These are phyloP conservation scores for Diploptera punctata DNA, from an alignment of 2,888 invertebrate species.

Conservation along the genomic window DNA sequence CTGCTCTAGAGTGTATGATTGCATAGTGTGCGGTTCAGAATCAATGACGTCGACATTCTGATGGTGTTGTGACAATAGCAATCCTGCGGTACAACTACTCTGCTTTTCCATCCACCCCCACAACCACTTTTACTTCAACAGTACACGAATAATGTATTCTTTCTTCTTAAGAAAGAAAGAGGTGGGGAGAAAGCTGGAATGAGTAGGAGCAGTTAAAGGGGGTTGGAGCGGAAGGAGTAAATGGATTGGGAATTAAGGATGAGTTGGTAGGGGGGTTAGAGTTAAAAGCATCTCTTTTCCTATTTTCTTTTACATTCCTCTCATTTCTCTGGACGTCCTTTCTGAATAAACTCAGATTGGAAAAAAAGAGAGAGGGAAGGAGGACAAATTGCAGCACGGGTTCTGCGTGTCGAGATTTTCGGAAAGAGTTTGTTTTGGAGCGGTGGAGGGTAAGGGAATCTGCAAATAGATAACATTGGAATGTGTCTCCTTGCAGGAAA, in stretches of 20 bases:
- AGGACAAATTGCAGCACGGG: slow-evolving; percentile 17
- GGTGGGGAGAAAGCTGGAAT: neutral
- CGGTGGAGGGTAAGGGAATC: neutral
- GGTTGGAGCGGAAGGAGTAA: neutral
- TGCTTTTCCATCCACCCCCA: too few species aligned
- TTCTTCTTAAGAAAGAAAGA: neutral
- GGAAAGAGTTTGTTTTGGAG: too few species aligned
- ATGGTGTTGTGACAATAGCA: neutral
- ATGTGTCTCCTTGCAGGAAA: slow-evolving; percentile 9
- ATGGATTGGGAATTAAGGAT: slow-evolving; percentile 22
- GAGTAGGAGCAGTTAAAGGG: slow-evolving; percentile 2
- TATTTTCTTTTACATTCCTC: slow-evolving; percentile 15
- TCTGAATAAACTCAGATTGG: slow-evolving; percentile 22
- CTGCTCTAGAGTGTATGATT: neutral
- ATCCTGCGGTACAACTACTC: neutral
- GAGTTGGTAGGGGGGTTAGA: neutral
- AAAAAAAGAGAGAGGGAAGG: neutral
- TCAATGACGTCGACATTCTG: slow-evolving; percentile 16
- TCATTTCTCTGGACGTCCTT: slow-evolving; percentile 18
- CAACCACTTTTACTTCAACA: neutral
- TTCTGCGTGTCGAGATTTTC: slow-evolving; percentile 5
- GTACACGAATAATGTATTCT: slow-evolving; percentile 18
- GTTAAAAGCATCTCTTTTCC: slow-evolving; percentile 14
- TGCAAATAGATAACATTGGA: slow-evolving; percentile 23
- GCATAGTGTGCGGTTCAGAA: neutral